phyloP scores from a whole-genome alignment of 2,797 vertebrate species.

The Xiphorhynchus erythropygius region DNA sequence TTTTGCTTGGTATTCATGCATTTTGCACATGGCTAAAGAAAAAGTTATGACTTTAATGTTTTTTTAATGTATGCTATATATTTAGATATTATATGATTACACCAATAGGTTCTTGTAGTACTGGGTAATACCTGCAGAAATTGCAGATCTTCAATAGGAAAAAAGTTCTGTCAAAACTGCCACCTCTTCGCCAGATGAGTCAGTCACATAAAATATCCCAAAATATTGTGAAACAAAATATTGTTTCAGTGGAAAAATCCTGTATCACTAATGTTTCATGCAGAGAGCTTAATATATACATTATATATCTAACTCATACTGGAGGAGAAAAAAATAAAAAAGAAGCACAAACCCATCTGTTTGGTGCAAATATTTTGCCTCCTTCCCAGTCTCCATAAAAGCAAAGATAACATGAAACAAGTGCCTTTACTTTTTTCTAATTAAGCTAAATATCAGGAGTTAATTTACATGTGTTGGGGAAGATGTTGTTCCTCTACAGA shows the following conservation, averaged over 20 bases:
- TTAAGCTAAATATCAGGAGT: not conserved
- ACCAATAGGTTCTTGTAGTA: not conserved
- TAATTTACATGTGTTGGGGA: not conserved
- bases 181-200: not conserved
- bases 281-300: not conserved
- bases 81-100: not conserved
- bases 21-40: not conserved
- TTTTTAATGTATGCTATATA: not conserved
- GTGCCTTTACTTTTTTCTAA: not conserved
- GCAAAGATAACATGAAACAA: not conserved
- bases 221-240: not conserved
- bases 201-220: not conserved
- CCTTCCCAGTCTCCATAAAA: not conserved
- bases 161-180: not conserved
- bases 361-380: not conserved
- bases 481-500: not conserved
- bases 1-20: not conserved
- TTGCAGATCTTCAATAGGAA: not conserved
- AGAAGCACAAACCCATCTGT: not conserved
- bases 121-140: not conserved
- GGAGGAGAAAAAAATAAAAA: not conserved
- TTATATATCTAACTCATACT: not conserved
- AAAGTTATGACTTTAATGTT: not conserved
- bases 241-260: not conserved
- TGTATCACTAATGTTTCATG: not conserved